phyloP scores from a whole-genome alignment of 2,888 invertebrate species.

The Embidobia sp. region DNA sequence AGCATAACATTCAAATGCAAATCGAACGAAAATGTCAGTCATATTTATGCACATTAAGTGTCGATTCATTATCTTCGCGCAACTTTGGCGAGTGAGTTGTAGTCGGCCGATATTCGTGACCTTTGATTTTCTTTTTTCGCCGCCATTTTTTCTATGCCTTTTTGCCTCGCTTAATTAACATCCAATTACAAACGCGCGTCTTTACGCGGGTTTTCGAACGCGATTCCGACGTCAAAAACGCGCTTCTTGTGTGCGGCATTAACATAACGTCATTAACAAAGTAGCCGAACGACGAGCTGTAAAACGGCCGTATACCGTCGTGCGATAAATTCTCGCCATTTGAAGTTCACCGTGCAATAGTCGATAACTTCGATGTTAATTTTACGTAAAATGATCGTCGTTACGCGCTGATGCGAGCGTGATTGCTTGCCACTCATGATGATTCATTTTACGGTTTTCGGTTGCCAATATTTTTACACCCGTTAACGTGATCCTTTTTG shows the following conservation, averaged over 20 bases:
- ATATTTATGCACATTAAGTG: slow-evolving; percentile 62
- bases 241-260: slow-evolving; percentile 40
- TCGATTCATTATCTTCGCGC: slow-evolving; percentile 61
- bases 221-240: slow-evolving; percentile 56
- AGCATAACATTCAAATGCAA: slow-evolving; percentile 61
- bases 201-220: slow-evolving; percentile 49
- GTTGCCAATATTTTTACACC: slow-evolving; percentile 22
- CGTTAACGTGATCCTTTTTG: no score
- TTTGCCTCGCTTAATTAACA: slow-evolving; percentile 64
- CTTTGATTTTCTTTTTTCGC: slow-evolving; percentile 58
- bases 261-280: slow-evolving; percentile 63
- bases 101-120: slow-evolving; percentile 61
- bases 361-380: slow-evolving; percentile 55
- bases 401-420: slow-evolving; percentile 30
- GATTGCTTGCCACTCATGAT: slow-evolving; percentile 21
- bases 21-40: slow-evolving; percentile 64
- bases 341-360: slow-evolving; percentile 52
- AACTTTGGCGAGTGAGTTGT: slow-evolving; percentile 64
- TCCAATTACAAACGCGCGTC: slow-evolving; percentile 64
- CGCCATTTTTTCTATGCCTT: slow-evolving; percentile 16
- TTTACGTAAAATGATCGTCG: slow-evolving; percentile 41
- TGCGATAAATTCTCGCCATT: slow-evolving; percentile 55
- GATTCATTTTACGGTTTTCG: slow-evolving; percentile 46
- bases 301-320: slow-evolving; percentile 54
- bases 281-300: slow-evolving; percentile 50